Evolutionary conservation across 2,113 vertebrate genomes (phyloP).

Genomic region (Cervus canadensis): DNA sequence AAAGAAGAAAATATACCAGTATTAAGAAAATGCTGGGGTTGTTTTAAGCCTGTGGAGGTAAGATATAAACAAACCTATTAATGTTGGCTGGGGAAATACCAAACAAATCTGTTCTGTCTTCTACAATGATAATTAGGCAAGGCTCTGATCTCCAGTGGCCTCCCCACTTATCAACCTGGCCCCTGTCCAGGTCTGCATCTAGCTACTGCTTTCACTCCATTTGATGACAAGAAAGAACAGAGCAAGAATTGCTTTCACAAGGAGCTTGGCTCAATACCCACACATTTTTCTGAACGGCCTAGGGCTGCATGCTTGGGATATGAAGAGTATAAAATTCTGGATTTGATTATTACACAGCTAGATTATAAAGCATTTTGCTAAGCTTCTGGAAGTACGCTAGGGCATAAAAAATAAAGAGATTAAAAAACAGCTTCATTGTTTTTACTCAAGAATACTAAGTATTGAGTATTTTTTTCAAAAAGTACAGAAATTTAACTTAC

Average conservation of each 20-base stretch:
- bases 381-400: slow-evolving; percentile 20
- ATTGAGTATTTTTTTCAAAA: neutral
- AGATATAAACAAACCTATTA: neutral
- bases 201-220: slow-evolving; percentile 27
- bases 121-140: neutral
- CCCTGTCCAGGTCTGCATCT: slow-evolving; percentile 18
- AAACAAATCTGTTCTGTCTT: neutral
- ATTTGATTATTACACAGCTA: slow-evolving; percentile 26
- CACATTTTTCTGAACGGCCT: slow-evolving; percentile 15
- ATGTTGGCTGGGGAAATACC: neutral
- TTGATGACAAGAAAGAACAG: slow-evolving; percentile 46
- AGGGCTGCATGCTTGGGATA: neutral
- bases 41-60: neutral
- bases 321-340: slow-evolving; percentile 33
- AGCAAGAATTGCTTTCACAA: slow-evolving; percentile 42
- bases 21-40: neutral
- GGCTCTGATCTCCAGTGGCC: neutral
- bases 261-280: slow-evolving; percentile 47
- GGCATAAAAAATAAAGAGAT: neutral
- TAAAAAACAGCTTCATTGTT: neutral
- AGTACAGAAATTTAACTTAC: neutral
- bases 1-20: neutral
- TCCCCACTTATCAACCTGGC: slow-evolving; percentile 28
- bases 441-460: neutral
- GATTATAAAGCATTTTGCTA: neutral